These are phyloP conservation scores for Epizoanthus rinbou DNA, from an alignment of 92 coral and sea anemone species.

Conservation along the genomic window DNA sequence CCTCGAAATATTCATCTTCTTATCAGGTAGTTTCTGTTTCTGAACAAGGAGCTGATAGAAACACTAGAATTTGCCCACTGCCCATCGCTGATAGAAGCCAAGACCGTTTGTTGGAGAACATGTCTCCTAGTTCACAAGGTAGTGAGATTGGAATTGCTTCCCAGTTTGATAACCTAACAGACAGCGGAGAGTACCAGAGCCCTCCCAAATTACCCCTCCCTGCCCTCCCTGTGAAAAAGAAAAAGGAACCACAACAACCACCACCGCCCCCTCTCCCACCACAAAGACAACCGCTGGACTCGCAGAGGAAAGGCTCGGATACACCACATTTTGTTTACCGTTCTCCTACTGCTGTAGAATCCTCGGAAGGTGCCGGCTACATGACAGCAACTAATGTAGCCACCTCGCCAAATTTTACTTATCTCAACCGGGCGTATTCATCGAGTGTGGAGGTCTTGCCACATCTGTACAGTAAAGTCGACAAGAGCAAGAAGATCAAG, in stretches of 20 bases:
- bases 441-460: conserved; percentile 87
- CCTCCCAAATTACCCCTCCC: conserved; percentile 18
- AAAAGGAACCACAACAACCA: conserved; percentile 2
- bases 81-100: conserved; percentile 27
- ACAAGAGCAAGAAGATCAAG: conserved; percentile 72
- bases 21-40: not conserved
- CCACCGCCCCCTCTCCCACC: conserved; percentile 38
- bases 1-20: not conserved
- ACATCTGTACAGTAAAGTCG: conserved; percentile 74
- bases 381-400: conserved; percentile 38
- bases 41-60: not conserved
- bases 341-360: not conserved
- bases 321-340: conserved; percentile 31
- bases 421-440: conserved; percentile 75
- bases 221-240: conserved; percentile 41
- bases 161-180: conserved; percentile 43
- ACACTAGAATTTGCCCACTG: not conserved
- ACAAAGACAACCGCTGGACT: conserved; percentile 10
- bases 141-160: conserved; percentile 18
- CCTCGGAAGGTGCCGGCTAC: not conserved
- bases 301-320: conserved; percentile 25
- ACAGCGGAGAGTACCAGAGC: conserved; percentile 50
- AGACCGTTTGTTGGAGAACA: conserved; percentile 27
- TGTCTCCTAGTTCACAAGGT: conserved; percentile 32
- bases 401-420: conserved; percentile 79